A percentile compares a stretch with the other conserved stretches of the same genome.
phyloP scores from a whole-genome alignment of 2,888 invertebrate genomes.

The Hemistola chrysoprasaria region DNA sequence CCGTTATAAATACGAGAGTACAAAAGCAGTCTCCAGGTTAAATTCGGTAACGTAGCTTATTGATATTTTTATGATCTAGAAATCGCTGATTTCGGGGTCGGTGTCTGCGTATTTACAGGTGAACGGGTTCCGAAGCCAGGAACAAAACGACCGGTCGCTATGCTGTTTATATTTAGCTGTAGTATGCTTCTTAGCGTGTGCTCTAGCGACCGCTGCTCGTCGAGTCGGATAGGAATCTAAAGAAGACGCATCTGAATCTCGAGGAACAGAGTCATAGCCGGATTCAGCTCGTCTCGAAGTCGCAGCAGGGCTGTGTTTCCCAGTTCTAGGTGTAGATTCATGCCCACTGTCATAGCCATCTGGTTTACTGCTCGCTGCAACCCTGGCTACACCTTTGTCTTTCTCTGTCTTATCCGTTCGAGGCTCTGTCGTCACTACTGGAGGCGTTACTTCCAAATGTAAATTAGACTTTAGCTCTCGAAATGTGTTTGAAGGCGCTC shows the following conservation, averaged over 20 bases:
- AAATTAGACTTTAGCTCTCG: slow-evolving; percentile 79
- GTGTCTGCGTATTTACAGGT: slow-evolving; percentile 90
- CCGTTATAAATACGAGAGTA: slow-evolving; percentile 75
- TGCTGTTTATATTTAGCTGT: slow-evolving; percentile 86
- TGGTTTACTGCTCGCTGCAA: slow-evolving; percentile 84
- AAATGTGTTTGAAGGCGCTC: slow-evolving; percentile 84
- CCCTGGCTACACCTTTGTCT: slow-evolving; percentile 85
- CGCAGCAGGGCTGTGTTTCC: slow-evolving; percentile 90
- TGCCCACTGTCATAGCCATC: slow-evolving; percentile 93
- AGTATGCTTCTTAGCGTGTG: slow-evolving; percentile 78
- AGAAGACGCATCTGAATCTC: slow-evolving; percentile 94
- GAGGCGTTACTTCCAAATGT: slow-evolving; percentile 76
- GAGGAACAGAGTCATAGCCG: slow-evolving; percentile 94
- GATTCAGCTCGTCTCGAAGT: slow-evolving; percentile 92
- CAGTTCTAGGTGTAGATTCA: slow-evolving; percentile 91
- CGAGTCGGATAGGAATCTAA: slow-evolving; percentile 86
- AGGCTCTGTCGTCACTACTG: slow-evolving; percentile 83
- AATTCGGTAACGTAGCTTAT: slow-evolving; percentile 82
- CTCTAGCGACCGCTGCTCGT: slow-evolving; percentile 72
- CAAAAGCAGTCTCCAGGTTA: slow-evolving; percentile 83
- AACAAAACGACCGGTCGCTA: slow-evolving; percentile 87
- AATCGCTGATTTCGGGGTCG: slow-evolving; percentile 86
- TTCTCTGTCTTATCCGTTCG: slow-evolving; percentile 84
- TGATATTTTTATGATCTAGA: slow-evolving; percentile 67
- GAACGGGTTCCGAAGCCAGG: slow-evolving; percentile 89